These are phyloP conservation scores for Arrhopalites spinosus DNA, from an alignment of 2,888 invertebrate species.

Conservation along the genomic window DNA sequence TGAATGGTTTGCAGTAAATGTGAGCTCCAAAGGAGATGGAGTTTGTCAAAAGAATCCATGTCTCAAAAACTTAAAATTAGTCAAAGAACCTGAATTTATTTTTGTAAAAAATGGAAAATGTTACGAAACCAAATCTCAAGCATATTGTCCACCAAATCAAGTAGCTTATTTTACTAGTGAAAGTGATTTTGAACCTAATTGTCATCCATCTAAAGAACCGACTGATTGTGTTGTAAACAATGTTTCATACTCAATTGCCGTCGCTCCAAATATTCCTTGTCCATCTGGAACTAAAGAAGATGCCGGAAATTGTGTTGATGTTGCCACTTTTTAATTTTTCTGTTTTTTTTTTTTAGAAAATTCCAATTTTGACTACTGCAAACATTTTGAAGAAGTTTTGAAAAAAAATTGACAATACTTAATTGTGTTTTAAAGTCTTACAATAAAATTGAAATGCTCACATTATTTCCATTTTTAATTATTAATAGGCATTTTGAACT, in stretches of 20 bases:
- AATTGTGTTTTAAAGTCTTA: too few species aligned
- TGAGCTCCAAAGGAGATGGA: background rate
- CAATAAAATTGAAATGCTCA: too few species aligned
- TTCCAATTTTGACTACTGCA: too few species aligned
- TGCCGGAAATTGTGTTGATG: background rate
- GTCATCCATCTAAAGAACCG: background rate
- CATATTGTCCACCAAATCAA: background rate
- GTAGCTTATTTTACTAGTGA: background rate
- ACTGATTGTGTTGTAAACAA: background rate
- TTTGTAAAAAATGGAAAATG: conserved; percentile 22
- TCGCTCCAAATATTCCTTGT: background rate
- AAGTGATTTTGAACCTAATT: background rate
- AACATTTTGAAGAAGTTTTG: too few species aligned
- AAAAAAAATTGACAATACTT: too few species aligned
- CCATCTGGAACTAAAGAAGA: background rate
- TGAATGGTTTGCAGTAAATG: conserved; percentile 4
- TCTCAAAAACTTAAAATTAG: background rate
- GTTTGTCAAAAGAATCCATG: conserved; percentile 9
- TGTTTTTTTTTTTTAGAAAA: too few species aligned
- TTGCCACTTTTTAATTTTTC: background rate
- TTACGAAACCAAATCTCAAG: background rate
- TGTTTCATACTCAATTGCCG: background rate
- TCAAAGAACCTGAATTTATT: background rate
- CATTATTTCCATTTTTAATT: too few species aligned
- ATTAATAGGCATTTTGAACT: too few species aligned